Base-by-base conservation (phyloP, 1,140 invertebrate species). In the Bombus confusus region DNA sequence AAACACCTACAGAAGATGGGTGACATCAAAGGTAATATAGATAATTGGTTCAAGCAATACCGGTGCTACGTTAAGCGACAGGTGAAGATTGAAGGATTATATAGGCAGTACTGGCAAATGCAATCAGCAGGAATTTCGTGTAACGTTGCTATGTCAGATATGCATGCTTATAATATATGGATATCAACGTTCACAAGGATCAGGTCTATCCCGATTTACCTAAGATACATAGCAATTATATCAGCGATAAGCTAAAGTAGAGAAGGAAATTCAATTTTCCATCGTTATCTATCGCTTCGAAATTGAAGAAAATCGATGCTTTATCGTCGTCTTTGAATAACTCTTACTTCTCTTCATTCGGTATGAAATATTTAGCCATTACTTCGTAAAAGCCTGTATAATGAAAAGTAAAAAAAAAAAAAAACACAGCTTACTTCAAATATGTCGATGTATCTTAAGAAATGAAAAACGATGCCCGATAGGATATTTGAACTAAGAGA, bases 21-120 rank as follows among this genome's bases (percentile, higher is more conserved):
- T 72, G 80, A 88, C 89, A 90, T 91, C 88, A 91, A 91, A 91
- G 88, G 88, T 86, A 88, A 86, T 79, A 76, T 39, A 82, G 89
- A 91, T 91, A 91, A 91, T 91, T 91, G 89, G 89, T 75, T 86
- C 77, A 69, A 68, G 80, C 81, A 85, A 80, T 84, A 66, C 80
- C 86, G 75, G 81, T 83, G 86, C 74, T 77, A 37, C 76, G 68
- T 52, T 43, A 71, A 34, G 62, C 73, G 88, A 85, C 86, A 90
- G 88, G 79, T 80, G 89, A 90, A 90, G 83, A 90, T 90, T 86
- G 88, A 83, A 59, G 86, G 89, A 90, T 90, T 86, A 90, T 73
- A 80, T 82, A 90, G 86, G 82, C 82, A 81, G 66, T 62, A 39
- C 76, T 71, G 39, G 86, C 77, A 80, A 90, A 90, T 80, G 88